Evolutionary conservation across 2,888 invertebrate species (phyloP).

Genomic region (Minunthozetes semirufus): DNA sequence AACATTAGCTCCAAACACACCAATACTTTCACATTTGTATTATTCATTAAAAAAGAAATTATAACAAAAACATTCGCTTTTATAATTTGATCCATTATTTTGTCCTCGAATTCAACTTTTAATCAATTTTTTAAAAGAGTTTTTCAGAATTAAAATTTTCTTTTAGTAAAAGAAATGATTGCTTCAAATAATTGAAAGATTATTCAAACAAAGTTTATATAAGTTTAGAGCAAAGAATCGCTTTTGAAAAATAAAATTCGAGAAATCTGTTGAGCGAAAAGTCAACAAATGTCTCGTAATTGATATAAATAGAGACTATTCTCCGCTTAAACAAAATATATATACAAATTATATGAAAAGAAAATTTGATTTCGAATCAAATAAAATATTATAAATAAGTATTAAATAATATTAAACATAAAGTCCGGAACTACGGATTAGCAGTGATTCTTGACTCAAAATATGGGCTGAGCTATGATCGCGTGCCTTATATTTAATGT

Average conservation of each 20-base stretch:
- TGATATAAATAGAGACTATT: conserved; percentile 14
- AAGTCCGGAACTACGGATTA: conserved; percentile 20
- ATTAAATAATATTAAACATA: not conserved
- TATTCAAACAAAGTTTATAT: not conserved
- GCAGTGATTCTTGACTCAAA: not conserved
- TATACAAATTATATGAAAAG: not conserved
- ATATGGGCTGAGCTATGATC: not conserved
- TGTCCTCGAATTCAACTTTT: too few relatives aligned
- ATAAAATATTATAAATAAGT: not conserved
- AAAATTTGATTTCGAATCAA: not conserved
- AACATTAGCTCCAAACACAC: not conserved
- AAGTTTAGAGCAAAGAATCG: not conserved
- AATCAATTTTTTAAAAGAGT: too few relatives aligned
- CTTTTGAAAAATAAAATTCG: not conserved
- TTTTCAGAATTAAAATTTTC: too few relatives aligned
- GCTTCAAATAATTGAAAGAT: not conserved
- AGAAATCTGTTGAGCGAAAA: conserved; percentile 3
- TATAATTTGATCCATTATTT: too few relatives aligned
- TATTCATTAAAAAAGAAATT: not conserved
- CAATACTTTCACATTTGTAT: not conserved
- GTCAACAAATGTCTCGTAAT: not conserved
- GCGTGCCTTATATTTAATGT: conserved; percentile 3
- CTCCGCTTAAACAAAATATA: not conserved
- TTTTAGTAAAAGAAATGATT: not conserved
- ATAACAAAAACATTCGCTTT: too few relatives aligned